Evolutionary conservation across 2,797 vertebrate genomes (phyloP), one percentile per base, ranked within the genome.

Genomic region (Neomorphus geoffroyi): DNA sequence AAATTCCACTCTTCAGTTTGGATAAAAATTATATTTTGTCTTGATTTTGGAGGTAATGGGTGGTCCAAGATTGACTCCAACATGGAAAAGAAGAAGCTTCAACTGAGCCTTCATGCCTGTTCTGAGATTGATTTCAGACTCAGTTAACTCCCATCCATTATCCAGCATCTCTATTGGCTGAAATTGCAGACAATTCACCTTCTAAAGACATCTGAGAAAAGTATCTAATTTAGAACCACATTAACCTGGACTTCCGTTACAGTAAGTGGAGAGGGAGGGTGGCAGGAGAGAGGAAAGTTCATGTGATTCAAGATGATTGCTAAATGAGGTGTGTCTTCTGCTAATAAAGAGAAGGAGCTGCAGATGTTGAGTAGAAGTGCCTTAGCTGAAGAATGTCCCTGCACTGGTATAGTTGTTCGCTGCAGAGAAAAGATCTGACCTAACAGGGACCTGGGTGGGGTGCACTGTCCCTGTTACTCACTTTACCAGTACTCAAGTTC

Each of bases 361-460:
- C 10, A 64, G 57, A 67, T 71, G 26, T 6, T 18, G 33, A 77
- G 54, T 4, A 0, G 9, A 48, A 53, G 10, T n/a, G 2, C 5
- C 21, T 65, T 21, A 45, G 5, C 18, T 53, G 32, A 67, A 79
- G 9, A 6, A 11, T 65, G 13, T 53, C 14, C 5, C 37, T 50
- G 7, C 4, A 18, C 13, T 62, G 3, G 2, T 10, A 13, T 10
- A 23, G 7, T 73, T 61, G 37, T 6, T 19, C 5, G 23, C 23
- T 28, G 7, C 8, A 53, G 24, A 41, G n/a, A 64, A 62, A 5
- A 81, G 48, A 54, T 12, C 8, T 35, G 3, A 64, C 28, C 26
- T 43, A 10, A 56, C 77, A 70, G 10, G 16, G 1, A 4, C 7
- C 18, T 56, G 45, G 1, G 0, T 45, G n/a, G 13, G 2, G 9